Evolutionary conservation across 1,140 invertebrate species (phyloP), one percentile per base, ranked within the genome.

Genomic region (Euschistus heros): DNA sequence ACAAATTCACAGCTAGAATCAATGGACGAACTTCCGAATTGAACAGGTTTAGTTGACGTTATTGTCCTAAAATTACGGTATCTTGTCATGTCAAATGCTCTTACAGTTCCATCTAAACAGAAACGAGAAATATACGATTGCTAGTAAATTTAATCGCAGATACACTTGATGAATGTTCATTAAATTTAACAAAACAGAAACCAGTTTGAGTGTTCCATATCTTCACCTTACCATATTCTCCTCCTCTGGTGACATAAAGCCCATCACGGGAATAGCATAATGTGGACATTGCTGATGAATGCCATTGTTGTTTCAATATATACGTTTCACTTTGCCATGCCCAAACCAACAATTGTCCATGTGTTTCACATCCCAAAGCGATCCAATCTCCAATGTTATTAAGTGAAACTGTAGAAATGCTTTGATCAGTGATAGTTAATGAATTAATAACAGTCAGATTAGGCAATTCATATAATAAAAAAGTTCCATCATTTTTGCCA

Each of bases 271-370:
- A 97, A 76, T 97, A 98, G 0, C 85, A 80, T 8, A 97, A 77
- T 73, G 87, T 89, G 14, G 84, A 86, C 85, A 96, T 94, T 72
- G 89, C 88, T 72, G 89, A 87, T 57, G 86, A 86, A 72, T 98
- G 96, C 0, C 92, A 92, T 77, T 98, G 94, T 72, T 98, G 94
- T 74, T 98, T 98, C 81, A 99, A 85, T 0, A 96, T 86, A 71
- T 96, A 97, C 17, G 92, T 92, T 79, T 98, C 93, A 82, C 93
- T 97, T 76, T 97, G 94, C 95, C 95, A 98, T 78, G 98, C 96
- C 94, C 95, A 98, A 8, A 98, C 94, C 15, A 98, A 75, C 20
- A 99, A 75, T 74, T 98, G 94, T 0, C 94, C 94, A 2, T 89
- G 78, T 46, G 84, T 84, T 0, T 84, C 80, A 73, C 91, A 94